Evolutionary conservation across 2,113 vertebrate species (phyloP).

Genomic region (Speoplatyrhinus poulsoni): DNA sequence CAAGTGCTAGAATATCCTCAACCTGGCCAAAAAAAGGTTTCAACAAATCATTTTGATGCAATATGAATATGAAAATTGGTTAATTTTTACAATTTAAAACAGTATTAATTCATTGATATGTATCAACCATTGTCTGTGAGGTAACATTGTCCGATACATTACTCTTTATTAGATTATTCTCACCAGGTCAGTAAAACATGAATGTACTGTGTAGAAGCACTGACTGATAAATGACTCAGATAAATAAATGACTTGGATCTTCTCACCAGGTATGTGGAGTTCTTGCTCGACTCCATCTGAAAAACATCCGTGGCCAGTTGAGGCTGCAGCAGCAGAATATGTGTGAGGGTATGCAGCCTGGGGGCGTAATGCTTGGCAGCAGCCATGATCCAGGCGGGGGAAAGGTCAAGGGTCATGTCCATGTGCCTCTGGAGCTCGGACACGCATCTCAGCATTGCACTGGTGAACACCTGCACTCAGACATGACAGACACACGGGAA

Average conservation of each 20-base stretch:
- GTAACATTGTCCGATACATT: not conserved
- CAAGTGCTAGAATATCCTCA: constrained; percentile 71
- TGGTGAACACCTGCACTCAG: constrained; percentile 56
- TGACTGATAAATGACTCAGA: too few relatives aligned
- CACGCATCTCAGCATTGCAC: constrained; percentile 58
- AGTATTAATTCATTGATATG: not conserved
- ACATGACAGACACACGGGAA: not conserved
- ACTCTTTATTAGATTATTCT: not conserved
- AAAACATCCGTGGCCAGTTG: constrained; percentile 11
- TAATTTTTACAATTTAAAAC: not conserved
- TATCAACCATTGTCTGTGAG: too few relatives aligned
- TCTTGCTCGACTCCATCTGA: constrained; percentile 14
- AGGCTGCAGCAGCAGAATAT: constrained; percentile 64
- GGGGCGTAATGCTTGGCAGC: constrained; percentile 53
- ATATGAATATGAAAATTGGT: not conserved
- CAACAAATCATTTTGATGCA: not conserved
- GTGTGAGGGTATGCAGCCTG: constrained; percentile 67
- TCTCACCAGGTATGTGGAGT: constrained; percentile 59
- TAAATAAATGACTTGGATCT: too few relatives aligned
- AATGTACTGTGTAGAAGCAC: too few relatives aligned
- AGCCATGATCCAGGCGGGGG: constrained; percentile 72
- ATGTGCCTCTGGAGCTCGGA: constrained; percentile 60
- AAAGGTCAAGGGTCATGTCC: constrained; percentile 36
- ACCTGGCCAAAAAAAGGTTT: constrained; percentile 41
- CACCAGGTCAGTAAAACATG: constrained; percentile 45